A percentile compares a stretch with the other conserved stretches of the same genome.
These are phyloP conservation scores for Champsocephalus gunnari DNA, from an alignment of 2,797 vertebrate genomes.

Conservation along the genomic window DNA sequence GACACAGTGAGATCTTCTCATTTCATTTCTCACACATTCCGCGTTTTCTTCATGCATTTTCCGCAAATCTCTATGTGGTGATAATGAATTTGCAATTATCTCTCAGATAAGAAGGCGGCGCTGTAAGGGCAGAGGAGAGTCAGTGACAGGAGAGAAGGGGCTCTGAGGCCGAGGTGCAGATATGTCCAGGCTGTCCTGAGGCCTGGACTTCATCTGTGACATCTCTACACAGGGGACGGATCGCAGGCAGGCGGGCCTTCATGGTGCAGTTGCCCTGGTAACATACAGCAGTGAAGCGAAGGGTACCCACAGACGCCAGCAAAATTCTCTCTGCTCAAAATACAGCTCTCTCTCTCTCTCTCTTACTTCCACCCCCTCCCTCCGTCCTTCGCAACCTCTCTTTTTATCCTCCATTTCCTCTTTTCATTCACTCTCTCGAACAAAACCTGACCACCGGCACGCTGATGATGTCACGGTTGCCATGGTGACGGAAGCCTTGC, in stretches of 20 bases:
- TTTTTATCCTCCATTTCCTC: conserved; percentile 72
- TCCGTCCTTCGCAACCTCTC: conserved; percentile 43
- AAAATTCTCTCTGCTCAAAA: conserved; percentile 48
- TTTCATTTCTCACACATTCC: conserved; percentile 59
- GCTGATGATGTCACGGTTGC: conserved; percentile 82
- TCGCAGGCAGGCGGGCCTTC: conserved; percentile 63
- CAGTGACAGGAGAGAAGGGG: conserved; percentile 16
- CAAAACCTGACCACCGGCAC: conserved; percentile 77
- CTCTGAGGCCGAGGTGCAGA: conserved; percentile 46
- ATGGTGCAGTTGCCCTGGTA: conserved; percentile 85
- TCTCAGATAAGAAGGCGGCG: conserved; percentile 13
- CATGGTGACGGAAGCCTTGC: conserved; percentile 80
- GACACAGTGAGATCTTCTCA: conserved; percentile 33
- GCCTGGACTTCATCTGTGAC: conserved; percentile 55
- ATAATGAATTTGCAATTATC: conserved; percentile 53
- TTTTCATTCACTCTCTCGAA: conserved; percentile 63
- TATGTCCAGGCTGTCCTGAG: conserved; percentile 49
- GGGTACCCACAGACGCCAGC: conserved; percentile 53
- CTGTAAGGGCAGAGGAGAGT: conserved; percentile 18
- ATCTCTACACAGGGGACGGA: conserved; percentile 33
- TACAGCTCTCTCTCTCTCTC: conserved; percentile 21
- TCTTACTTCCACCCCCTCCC: conserved; percentile 54
- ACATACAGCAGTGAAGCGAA: conserved; percentile 67
- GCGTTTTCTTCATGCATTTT: conserved; percentile 30
- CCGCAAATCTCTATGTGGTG: conserved; percentile 38